Base-by-base conservation (phyloP, 2,797 vertebrate genomes). In the Odontamblyopus lacepedii region DNA sequence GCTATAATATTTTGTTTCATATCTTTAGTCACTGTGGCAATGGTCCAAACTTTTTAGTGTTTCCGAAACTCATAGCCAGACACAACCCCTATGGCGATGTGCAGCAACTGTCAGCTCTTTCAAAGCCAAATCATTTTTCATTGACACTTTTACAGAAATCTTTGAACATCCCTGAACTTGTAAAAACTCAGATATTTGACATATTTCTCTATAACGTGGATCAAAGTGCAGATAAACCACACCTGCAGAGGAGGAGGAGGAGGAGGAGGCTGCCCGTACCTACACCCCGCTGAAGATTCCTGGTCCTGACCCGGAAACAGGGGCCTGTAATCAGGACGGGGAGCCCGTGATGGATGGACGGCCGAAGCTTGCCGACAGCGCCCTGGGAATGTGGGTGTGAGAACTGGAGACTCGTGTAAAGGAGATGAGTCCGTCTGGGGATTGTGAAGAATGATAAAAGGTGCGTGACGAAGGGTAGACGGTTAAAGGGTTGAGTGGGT, bases 311-410 rank as follows among this genome's bases (percentile, higher is more conserved):
- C 90, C 74, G 81, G 84, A 87, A 85, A 87, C 85, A 50, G 81
- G 87, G 87, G 83, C 86, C 91, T 89, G 89, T 93, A 92, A 93
- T 93, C 91, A 91, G 89, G 90, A 72, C 87, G 86, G 89, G 90
- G 84, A 88, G 82, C 86, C 87, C 75, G 83, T 93, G 92, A 93
- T 90, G 90, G 89, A 93, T 92, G 67, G 26, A 72, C 87, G 86
- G 91, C 90, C 67, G 38, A 12, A 87, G 91, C 91, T 91, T 92
- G 91, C 87, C 86, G 91, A 78, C 2, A 41, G 64, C 0, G 30
- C 74, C 76, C 84, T 87, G 89, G 91, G 90, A 91, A 91, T 93
- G 90, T 91, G 85, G 89, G 89, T 79, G 88, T 88, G 89, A 85
- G 84, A 83, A 83, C 71, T 26, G 55, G 19, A 63, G 68, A 78